A percentile compares a stretch with the other conserved stretches of the same genome.
phyloP scores from a whole-genome alignment of 2,888 invertebrate species.

The Malthinus seriepunctatus region DNA sequence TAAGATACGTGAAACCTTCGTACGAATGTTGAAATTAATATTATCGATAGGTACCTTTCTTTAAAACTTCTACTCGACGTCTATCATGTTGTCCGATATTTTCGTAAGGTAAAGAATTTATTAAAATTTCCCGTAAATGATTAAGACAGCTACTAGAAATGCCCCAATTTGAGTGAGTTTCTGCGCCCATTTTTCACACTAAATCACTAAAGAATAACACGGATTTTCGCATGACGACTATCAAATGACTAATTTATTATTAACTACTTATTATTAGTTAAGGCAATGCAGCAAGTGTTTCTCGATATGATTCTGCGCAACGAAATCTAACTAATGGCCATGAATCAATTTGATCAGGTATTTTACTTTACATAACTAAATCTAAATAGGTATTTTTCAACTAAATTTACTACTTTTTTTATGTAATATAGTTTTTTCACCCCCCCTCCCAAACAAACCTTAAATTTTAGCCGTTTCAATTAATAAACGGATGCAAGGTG shows the following conservation, averaged over 20 bases:
- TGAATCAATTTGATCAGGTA: slow-evolving; percentile 33
- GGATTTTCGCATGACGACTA: slow-evolving; percentile 9
- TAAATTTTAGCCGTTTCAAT: no score
- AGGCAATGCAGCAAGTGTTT: slow-evolving; percentile 28
- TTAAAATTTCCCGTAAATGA: slow-evolving; percentile 60
- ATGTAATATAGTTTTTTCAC: no score
- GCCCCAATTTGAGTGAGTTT: slow-evolving; percentile 45
- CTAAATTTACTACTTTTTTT: no score
- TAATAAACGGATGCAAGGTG: no score
- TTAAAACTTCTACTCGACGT: slow-evolving; percentile 28
- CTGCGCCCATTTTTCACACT: slow-evolving; percentile 32
- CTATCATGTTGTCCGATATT: slow-evolving; percentile 59
- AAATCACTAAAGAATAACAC: slow-evolving; percentile 14
- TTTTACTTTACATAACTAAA: slow-evolving; percentile 9
- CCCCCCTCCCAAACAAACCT: no score
- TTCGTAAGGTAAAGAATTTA: slow-evolving; percentile 60
- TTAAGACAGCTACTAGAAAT: slow-evolving; percentile 59
- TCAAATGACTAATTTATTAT: background rate
- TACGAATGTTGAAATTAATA: slow-evolving; percentile 28
- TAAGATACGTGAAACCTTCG: slow-evolving; percentile 14
- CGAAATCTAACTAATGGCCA: slow-evolving; percentile 32
- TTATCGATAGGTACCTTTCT: slow-evolving; percentile 10
- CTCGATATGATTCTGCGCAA: slow-evolving; percentile 33
- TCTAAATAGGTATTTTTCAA: no score
- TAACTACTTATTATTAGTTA: slow-evolving; percentile 13